These are phyloP conservation scores for Adelosebastes latens DNA, from an alignment of 2,797 vertebrate species.

Conservation along the genomic window DNA sequence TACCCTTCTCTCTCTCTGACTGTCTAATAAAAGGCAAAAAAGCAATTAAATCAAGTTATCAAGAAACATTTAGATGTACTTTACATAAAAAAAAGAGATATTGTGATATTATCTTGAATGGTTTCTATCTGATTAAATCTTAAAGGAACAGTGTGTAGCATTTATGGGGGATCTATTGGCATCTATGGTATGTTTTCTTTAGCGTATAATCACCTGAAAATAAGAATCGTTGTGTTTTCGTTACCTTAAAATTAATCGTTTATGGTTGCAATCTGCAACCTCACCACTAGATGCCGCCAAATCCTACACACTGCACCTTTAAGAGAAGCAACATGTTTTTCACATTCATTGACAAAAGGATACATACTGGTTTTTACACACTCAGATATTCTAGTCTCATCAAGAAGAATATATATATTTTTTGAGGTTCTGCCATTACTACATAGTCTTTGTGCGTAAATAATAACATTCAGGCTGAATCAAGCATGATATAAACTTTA, in stretches of 20 bases:
- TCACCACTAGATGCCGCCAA: neutral
- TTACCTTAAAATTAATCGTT: neutral
- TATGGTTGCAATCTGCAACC: too few relatives aligned
- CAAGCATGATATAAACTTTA: neutral
- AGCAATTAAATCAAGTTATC: neutral
- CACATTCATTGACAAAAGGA: neutral
- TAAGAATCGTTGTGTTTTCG: neutral
- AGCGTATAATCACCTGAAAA: neutral
- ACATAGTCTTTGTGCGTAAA: neutral
- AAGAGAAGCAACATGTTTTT: neutral
- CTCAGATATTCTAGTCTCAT: neutral
- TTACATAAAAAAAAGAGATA: neutral
- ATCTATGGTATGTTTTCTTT: neutral
- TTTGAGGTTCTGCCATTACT: neutral
- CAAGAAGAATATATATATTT: neutral
- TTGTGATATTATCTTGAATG: neutral
- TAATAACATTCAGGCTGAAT: neutral
- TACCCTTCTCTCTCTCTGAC: neutral
- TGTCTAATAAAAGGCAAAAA: neutral
- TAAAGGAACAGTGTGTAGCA: neutral
- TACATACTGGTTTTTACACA: neutral
- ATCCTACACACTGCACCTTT: neutral
- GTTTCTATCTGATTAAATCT: neutral
- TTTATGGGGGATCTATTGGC: neutral
- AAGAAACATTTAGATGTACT: neutral